Evolutionary conservation across 2,888 invertebrate genomes (phyloP).

Genomic region (Drosophila silvestris): DNA sequence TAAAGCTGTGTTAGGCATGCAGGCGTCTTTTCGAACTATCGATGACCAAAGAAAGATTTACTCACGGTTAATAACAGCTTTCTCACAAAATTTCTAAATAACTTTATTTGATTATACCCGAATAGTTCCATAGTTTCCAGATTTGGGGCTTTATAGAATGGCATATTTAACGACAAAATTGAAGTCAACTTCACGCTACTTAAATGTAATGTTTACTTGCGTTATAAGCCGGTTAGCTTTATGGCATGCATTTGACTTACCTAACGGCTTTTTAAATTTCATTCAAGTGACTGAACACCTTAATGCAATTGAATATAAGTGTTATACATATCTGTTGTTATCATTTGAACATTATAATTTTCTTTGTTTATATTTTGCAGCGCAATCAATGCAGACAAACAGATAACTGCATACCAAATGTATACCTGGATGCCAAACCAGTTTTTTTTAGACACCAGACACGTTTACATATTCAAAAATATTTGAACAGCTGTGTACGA

Average conservation of each 20-base stretch:
- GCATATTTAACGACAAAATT: not conserved
- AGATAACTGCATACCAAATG: not conserved
- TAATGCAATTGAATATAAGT: not conserved
- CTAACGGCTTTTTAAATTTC: conserved; percentile 29
- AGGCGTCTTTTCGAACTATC: not conserved
- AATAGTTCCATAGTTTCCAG: not conserved
- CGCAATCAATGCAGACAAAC: not conserved
- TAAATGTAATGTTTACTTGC: not conserved
- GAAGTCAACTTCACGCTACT: conserved; percentile 24
- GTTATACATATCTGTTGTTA: not conserved
- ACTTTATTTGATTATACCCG: not conserved
- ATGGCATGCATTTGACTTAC: not conserved
- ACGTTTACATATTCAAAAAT: conserved; percentile 26
- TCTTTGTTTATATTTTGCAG: not conserved
- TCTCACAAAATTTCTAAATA: not conserved
- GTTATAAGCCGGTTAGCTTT: conserved; percentile 19
- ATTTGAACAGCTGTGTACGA: conserved; percentile 33
- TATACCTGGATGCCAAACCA: conserved; percentile 3
- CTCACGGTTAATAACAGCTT: not conserved
- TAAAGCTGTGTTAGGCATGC: not conserved
- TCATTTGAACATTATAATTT: not conserved
- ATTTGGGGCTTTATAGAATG: not conserved
- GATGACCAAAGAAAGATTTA: not conserved
- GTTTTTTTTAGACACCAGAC: conserved; percentile 31
- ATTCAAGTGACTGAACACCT: not conserved